phyloP scores from a whole-genome alignment of 2,888 invertebrate species.

The Ophion slaviceki region DNA sequence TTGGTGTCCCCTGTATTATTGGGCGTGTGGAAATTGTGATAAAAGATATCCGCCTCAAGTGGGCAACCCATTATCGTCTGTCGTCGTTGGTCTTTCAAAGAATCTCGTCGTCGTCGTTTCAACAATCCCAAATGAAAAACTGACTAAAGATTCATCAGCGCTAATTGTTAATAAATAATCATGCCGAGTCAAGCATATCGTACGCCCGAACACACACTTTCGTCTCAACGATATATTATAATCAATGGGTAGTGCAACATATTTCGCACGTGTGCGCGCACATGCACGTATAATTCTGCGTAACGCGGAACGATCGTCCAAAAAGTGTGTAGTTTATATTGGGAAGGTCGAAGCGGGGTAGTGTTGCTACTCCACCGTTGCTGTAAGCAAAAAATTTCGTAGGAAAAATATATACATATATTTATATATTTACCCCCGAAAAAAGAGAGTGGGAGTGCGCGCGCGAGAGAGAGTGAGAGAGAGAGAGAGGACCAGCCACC shows the following conservation, averaged over 20 bases:
- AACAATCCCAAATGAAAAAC: not conserved
- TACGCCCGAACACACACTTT: not conserved
- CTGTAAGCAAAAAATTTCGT: not conserved
- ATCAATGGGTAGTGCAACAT: not conserved
- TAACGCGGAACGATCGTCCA: not conserved
- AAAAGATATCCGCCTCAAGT: not conserved
- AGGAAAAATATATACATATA: not conserved
- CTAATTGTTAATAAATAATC: not conserved
- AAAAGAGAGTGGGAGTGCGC: constrained; percentile 21
- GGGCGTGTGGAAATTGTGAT: not conserved
- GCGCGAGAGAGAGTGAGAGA: constrained; percentile 33
- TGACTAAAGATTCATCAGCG: not conserved
- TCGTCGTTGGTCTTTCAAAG: not conserved
- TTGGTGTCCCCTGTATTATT: not conserved
- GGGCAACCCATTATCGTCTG: not conserved
- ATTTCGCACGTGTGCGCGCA: not conserved
- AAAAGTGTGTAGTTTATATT: constrained; percentile 18
- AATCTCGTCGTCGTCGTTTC: not conserved
- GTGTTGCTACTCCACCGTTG: constrained; percentile 2
- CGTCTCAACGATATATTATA: not conserved
- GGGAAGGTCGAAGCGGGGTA: constrained; percentile 6
- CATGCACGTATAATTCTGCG: not conserved
- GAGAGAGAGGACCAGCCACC: constrained; percentile 17
- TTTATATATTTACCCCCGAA: not conserved
- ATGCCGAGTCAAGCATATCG: not conserved